phyloP scores from a whole-genome alignment of 1,140 invertebrate genomes.

The Macrocentrus cingulum region DNA sequence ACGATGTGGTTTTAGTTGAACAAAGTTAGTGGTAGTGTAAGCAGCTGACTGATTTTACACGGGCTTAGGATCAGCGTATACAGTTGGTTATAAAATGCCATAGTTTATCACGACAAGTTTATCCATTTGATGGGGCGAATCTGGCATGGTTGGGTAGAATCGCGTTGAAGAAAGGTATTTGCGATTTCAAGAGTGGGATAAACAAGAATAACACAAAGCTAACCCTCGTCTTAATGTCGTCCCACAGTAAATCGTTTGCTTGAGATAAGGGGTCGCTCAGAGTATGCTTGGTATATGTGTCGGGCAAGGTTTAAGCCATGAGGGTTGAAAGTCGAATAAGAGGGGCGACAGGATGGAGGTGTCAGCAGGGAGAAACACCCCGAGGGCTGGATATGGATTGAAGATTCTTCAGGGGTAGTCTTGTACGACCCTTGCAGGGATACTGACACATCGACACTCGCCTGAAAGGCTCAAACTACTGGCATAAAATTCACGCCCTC shows the following conservation, averaged over 20 bases:
- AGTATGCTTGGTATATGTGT: neutral
- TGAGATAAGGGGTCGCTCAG: conserved; percentile 3
- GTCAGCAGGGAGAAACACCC: neutral
- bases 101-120: neutral
- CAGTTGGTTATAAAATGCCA: neutral
- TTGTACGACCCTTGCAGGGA: conserved; percentile 1
- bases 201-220: conserved; percentile 19
- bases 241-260: conserved; percentile 5
- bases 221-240: conserved; percentile 13
- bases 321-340: conserved; percentile 9
- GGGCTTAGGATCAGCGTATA: too few relatives aligned
- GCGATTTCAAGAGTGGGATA: neutral
- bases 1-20: too few relatives aligned
- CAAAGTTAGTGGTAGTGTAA: too few relatives aligned
- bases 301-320: conserved; percentile 1
- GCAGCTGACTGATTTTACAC: too few relatives aligned
- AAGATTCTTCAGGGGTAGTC: neutral
- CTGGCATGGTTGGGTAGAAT: neutral
- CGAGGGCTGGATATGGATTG: neutral
- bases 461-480: conserved; percentile 4
- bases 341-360: conserved; percentile 2
- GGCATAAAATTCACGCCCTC: too few relatives aligned
- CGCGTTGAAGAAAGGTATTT: neutral
- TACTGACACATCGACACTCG: conserved; percentile 22
- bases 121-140: conserved; percentile 11